These are phyloP conservation scores for Scytalopus superciliaris DNA, from an alignment of 2,113 vertebrate genomes.

Conservation along the genomic window DNA sequence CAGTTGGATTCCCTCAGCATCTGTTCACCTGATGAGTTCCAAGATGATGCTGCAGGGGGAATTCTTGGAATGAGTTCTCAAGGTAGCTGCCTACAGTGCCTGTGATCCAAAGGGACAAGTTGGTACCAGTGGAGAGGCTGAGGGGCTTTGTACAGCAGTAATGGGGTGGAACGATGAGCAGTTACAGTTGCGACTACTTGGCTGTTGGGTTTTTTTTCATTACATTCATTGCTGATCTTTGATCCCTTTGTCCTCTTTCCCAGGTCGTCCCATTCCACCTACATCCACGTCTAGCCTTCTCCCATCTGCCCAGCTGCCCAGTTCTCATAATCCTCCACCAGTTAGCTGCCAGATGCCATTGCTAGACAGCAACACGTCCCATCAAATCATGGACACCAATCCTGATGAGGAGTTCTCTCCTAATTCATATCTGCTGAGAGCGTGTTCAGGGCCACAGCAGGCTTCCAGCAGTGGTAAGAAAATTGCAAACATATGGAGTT, in stretches of 20 bases:
- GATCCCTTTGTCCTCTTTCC: constrained; percentile 84
- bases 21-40: neutral
- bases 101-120: neutral
- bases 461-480: constrained; percentile 90
- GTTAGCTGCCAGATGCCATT: constrained; percentile 98
- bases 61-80: neutral
- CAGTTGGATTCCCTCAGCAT: neutral
- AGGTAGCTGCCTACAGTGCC: neutral
- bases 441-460: constrained; percentile 85
- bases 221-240: constrained; percentile 77
- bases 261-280: constrained; percentile 98
- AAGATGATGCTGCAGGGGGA: neutral
- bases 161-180: neutral
- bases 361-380: constrained; percentile 97
- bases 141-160: neutral
- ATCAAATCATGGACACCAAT: constrained; percentile 97
- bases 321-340: constrained; percentile 89
- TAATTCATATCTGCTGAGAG: constrained; percentile 94
- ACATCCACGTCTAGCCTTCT: constrained; percentile 96
- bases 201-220: constrained; percentile 51
- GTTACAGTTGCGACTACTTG: constrained; percentile 30
- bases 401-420: constrained; percentile 92
- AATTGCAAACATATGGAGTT: constrained; percentile 59
- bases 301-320: constrained; percentile 92
- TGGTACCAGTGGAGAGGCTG: neutral